Evolutionary conservation across 2,888 invertebrate genomes (phyloP).

Genomic region (Oegoconia quadripuncta): DNA sequence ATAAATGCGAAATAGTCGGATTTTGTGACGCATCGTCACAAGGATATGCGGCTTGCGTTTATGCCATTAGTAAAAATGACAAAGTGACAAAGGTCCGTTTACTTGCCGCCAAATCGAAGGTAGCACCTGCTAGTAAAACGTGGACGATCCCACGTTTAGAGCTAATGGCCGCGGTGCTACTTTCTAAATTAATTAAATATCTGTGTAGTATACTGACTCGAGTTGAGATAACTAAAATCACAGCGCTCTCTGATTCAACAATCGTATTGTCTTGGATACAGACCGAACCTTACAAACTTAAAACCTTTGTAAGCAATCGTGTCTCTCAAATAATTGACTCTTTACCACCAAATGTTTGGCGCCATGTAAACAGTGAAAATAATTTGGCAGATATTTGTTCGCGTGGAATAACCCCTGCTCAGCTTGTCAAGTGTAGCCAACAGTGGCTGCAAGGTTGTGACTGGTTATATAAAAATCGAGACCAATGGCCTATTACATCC

Average conservation of each 20-base stretch:
- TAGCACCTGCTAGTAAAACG: neutral
- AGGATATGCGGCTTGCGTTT: constrained; percentile 6
- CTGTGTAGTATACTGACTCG: neutral
- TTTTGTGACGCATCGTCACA: constrained; percentile 5
- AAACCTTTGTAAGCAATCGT: neutral
- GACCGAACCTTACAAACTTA: constrained; percentile 8
- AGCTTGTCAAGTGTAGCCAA: neutral
- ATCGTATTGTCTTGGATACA: constrained; percentile 13
- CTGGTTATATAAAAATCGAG: neutral
- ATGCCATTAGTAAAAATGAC: neutral
- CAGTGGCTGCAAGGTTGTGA: neutral
- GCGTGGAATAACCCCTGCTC: neutral
- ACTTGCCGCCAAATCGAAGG: neutral
- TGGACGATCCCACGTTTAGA: constrained; percentile 4
- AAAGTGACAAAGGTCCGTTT: neutral
- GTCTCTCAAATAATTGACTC: neutral
- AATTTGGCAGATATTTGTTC: neutral
- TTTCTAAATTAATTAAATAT: constrained; percentile 4
- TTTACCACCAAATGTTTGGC: neutral
- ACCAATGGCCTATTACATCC: neutral
- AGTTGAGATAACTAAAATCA: neutral
- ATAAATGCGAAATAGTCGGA: neutral
- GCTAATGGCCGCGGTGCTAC: constrained; percentile 3
- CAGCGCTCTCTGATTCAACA: constrained; percentile 3
- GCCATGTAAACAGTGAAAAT: neutral